A percentile compares a stretch with the other conserved stretches of the same genome.
Evolutionary conservation across 1,140 invertebrate species (phyloP).

Genomic region (Popillia japonica): DNA sequence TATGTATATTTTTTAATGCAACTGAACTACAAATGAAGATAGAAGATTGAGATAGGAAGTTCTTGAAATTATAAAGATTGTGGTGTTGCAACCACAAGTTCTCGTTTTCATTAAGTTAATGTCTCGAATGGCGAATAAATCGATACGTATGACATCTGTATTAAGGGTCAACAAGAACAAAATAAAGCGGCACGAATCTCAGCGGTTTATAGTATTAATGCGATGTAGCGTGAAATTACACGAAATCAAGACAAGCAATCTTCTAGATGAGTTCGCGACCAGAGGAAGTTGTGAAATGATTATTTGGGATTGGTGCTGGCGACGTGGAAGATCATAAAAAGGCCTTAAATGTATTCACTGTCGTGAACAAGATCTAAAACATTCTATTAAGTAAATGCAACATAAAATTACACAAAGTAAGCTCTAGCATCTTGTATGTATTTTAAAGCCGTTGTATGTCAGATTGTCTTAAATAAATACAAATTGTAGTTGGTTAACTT

Average conservation of each 20-base stretch:
- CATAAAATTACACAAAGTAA: too few species aligned
- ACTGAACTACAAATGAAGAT: too few species aligned
- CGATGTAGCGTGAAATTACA: constrained; percentile 23
- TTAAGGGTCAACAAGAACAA: background rate
- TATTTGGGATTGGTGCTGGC: constrained; percentile 14
- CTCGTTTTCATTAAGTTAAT: too few species aligned
- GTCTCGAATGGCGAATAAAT: background rate
- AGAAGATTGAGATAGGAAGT: too few species aligned
- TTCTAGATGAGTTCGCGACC: constrained; percentile 6
- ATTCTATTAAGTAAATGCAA: too few species aligned
- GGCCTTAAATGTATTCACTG: background rate
- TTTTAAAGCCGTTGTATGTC: background rate
- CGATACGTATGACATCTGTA: background rate
- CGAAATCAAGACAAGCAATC: constrained; percentile 10
- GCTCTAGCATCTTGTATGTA: too few species aligned
- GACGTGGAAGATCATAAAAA: background rate
- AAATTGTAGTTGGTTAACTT: background rate
- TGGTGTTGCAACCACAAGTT: too few species aligned
- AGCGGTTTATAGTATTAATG: background rate
- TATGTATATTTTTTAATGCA: too few species aligned
- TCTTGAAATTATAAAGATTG: too few species aligned
- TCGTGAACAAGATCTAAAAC: background rate
- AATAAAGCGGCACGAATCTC: background rate
- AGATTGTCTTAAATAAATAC: background rate
- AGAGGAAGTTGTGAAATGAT: constrained; percentile 17